Base-by-base conservation (phyloP, 2,797 vertebrate species). In the Falco columbarius region DNA sequence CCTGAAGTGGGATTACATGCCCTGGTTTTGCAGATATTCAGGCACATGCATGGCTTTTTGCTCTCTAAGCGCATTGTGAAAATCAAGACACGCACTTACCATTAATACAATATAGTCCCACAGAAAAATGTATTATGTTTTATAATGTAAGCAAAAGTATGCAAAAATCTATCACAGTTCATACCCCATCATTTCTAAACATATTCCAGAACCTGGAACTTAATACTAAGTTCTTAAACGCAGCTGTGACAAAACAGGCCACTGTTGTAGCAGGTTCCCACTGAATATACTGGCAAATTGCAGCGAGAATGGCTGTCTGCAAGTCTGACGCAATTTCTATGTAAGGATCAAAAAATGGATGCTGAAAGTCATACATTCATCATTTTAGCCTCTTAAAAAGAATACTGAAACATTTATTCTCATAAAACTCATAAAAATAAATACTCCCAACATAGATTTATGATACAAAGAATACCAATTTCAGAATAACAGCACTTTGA, bases 391-490 rank as follows among this genome's bases (percentile, higher is more conserved):
- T 40, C 30, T 72, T 27, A 12, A 52, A 90, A 83, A 44, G 38
- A 67, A 67, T 17, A 66, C 21, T 44, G 16, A 9, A 76, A 77
- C 17, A 44, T 62, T 73, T 92, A 49, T 66, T 89, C 56, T 75
- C 51, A 68, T 20, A 88, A 92, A 77, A 47, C 61, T 85, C 26
- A 18, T 73, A 80, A 90, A 96, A 94, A 66, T 29, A 94, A 93
- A 68, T 66, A 62, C 40, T 58, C 62, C 34, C 44, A 77, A 77
- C 26, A n/a, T 1, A 71, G 80, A 83, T 93, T 91, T 88, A 74
- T 18, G 72, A 86, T n/a, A 79, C 27, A 71, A 91, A 87, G 82
- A 96, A 55, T 9, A 81, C 8, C 51, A 22, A 71, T 67, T 85
- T 71, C 67, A 81, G 68, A 91, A 29, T 68, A 95, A 88, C 38